Conservation (phyloP, 1,140 invertebrate species). For the Drosophila persimilis region DNA sequence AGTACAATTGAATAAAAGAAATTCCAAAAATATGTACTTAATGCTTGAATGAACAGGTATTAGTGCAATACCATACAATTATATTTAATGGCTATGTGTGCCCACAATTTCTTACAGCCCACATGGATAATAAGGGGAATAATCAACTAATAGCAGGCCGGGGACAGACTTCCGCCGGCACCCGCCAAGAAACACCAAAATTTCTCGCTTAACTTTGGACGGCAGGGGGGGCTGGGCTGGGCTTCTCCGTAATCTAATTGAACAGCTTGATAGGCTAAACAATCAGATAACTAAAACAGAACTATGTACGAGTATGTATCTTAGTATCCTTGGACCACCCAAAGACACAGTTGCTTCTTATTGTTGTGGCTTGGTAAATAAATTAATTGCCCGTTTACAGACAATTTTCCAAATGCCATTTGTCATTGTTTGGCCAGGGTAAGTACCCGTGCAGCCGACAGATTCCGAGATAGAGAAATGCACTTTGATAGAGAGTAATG, state of each 20-base stretch:
- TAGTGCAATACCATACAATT: slow-evolving; percentile 14
- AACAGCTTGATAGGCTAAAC: slow-evolving; percentile 1
- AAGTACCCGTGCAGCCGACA: neutral
- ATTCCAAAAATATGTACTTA: neutral
- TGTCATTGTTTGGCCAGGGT: slow-evolving; percentile 11
- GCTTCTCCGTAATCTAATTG: slow-evolving; percentile 18
- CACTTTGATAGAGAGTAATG: slow-evolving; percentile 33
- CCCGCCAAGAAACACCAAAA: slow-evolving; percentile 23
- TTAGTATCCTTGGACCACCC: slow-evolving; percentile 5
- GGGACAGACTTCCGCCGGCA: neutral
- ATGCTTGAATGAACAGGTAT: slow-evolving; percentile 9
- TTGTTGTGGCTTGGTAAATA: slow-evolving; percentile 40
- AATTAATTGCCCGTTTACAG: slow-evolving; percentile 52
- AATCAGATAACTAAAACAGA: slow-evolving; percentile 15
- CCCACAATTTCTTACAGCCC: slow-evolving; percentile 23
- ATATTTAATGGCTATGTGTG: slow-evolving; percentile 7
- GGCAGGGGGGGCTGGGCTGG: neutral
- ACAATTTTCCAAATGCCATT: slow-evolving; percentile 50
- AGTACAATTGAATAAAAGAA: too few relatives aligned
- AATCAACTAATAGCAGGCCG: slow-evolving; percentile 25
- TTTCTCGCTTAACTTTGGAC: neutral
- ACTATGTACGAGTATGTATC: neutral
- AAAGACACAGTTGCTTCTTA: slow-evolving; percentile 11
- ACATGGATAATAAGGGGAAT: slow-evolving; percentile 25
- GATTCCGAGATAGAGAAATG: slow-evolving; percentile 21